Evolutionary conservation across 1,140 invertebrate species (phyloP).

Genomic region (Papilio aristodemus): DNA sequence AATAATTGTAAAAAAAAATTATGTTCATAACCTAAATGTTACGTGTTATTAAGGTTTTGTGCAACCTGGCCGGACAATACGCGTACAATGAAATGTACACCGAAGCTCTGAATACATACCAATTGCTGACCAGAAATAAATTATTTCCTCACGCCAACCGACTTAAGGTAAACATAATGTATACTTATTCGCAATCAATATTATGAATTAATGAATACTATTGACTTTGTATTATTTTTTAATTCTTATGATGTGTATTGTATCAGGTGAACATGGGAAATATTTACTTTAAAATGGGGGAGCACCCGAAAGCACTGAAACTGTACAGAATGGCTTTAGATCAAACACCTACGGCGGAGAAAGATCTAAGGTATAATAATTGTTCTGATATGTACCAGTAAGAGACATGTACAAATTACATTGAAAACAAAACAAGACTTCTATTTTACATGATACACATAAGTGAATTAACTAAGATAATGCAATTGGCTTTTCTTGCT

Average conservation of each 20-base stretch:
- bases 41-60: constrained; percentile 86
- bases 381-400: background rate
- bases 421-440: no score
- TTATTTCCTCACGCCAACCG: constrained; percentile 93
- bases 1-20: no score
- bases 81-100: constrained; percentile 96
- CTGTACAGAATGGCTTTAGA: constrained; percentile 98
- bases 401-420: no score
- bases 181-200: constrained; percentile 3
- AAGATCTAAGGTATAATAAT: constrained; percentile 88
- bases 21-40: no score
- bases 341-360: constrained; percentile 95
- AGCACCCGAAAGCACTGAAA: constrained; percentile 97
- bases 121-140: constrained; percentile 92
- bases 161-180: constrained; percentile 83
- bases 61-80: constrained; percentile 97
- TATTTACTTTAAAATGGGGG: constrained; percentile 97
- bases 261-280: constrained; percentile 96
- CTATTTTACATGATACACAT: no score
- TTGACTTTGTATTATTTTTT: background rate
- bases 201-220: constrained; percentile 21
- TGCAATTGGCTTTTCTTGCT: no score
- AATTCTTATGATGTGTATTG: no score
- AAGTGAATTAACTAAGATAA: no score
- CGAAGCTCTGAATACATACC: constrained; percentile 97